Evolutionary conservation across 2,888 invertebrate species (phyloP).

Genomic region (Linnaemya tessellans): DNA sequence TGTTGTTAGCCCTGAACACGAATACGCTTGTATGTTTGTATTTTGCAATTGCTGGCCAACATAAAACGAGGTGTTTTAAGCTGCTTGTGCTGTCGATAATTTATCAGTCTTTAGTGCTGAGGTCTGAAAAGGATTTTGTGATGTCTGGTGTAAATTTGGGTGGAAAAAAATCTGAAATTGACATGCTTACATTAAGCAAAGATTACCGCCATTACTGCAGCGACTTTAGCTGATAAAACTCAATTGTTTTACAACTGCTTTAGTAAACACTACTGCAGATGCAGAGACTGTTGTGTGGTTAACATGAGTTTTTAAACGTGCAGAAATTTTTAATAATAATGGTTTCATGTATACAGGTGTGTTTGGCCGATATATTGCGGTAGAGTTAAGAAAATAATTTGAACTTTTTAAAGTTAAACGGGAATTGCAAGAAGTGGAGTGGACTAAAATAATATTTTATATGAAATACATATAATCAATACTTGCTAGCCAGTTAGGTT

Average conservation of each 20-base stretch:
- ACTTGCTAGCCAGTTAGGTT: too few relatives aligned
- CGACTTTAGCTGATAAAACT: slow-evolving; percentile 63
- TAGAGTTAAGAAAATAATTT: neutral
- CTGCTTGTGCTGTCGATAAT: slow-evolving; percentile 43
- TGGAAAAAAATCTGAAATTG: slow-evolving; percentile 39
- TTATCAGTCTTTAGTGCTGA: slow-evolving; percentile 47
- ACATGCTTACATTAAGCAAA: slow-evolving; percentile 51
- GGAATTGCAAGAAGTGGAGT: too few relatives aligned
- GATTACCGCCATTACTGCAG: slow-evolving; percentile 50
- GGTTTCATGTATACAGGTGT: neutral
- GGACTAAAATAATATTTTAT: too few relatives aligned
- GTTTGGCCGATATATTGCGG: neutral
- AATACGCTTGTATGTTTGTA: neutral
- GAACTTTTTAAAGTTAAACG: neutral
- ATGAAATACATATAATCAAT: neutral
- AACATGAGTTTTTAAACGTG: slow-evolving; percentile 48
- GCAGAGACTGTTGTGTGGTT: slow-evolving; percentile 61
- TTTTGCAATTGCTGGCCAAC: too few relatives aligned
- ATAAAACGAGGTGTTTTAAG: slow-evolving; percentile 38
- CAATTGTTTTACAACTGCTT: slow-evolving; percentile 67
- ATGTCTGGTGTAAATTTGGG: neutral
- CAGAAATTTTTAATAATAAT: neutral
- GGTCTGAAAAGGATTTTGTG: slow-evolving; percentile 5
- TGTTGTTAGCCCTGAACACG: slow-evolving; percentile 22
- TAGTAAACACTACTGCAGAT: slow-evolving; percentile 58